A percentile compares a stretch with the other conserved stretches of the same genome.
Conservation (phyloP, 2,797 vertebrate genomes). For the Uromys caudimaculatus region DNA sequence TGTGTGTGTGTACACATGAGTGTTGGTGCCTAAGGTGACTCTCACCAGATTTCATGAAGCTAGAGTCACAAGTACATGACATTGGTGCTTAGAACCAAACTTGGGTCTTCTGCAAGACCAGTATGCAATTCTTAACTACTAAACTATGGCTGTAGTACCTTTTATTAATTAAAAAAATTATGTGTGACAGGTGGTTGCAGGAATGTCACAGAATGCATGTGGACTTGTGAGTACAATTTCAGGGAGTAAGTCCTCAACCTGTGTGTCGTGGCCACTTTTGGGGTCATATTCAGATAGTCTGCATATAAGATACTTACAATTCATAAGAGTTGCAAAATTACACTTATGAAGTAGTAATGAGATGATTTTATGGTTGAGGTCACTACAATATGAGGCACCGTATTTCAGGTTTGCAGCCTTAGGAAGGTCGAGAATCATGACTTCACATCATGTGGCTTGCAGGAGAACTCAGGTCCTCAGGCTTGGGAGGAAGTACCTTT, state of each 20-base stretch:
- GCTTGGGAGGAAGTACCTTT: not conserved
- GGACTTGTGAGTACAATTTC: not conserved
- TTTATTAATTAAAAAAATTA: not conserved
- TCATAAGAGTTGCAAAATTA: not conserved
- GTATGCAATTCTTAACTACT: not conserved
- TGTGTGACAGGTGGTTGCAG: not conserved
- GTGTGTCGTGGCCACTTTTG: no score
- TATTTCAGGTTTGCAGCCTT: not conserved
- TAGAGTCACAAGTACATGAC: not conserved
- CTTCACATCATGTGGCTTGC: not conserved
- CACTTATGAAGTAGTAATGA: not conserved
- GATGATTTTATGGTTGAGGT: not conserved
- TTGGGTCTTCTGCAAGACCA: not conserved
- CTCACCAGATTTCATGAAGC: not conserved
- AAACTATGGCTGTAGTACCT: not conserved
- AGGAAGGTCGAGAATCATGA: not conserved
- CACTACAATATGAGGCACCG: not conserved
- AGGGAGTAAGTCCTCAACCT: no score
- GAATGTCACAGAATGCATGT: not conserved
- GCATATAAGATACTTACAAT: not conserved
- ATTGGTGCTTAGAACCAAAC: not conserved
- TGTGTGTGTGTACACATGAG: not conserved
- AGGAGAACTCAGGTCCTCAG: not conserved
- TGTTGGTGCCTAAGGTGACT: not conserved
- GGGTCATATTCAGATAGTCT: not conserved